These are phyloP conservation scores for Thalassaphorura encarpata DNA, from an alignment of 1,140 invertebrate genomes.

Conservation along the genomic window DNA sequence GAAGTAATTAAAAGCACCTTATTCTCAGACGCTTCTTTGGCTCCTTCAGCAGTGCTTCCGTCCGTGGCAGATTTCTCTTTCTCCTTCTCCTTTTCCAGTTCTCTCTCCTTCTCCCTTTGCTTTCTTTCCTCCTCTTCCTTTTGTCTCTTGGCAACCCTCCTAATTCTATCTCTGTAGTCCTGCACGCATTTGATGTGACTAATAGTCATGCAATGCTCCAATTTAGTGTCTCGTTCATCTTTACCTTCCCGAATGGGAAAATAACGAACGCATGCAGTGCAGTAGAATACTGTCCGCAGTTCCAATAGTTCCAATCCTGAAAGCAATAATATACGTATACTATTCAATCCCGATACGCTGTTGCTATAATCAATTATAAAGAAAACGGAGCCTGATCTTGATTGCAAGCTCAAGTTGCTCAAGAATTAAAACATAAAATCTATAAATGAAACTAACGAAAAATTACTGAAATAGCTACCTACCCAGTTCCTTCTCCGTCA, in stretches of 20 bases:
- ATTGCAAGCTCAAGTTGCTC: background rate
- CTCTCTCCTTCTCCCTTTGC: slow-evolving; percentile 1
- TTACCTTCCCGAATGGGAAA: slow-evolving; percentile 24
- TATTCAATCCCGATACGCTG: too few species aligned
- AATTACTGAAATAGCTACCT: too few species aligned
- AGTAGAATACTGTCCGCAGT: slow-evolving; percentile 22
- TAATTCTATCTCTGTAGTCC: slow-evolving; percentile 17
- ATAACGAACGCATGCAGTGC: slow-evolving; percentile 28
- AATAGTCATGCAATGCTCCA: slow-evolving; percentile 25
- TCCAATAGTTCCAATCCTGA: slow-evolving; percentile 25
- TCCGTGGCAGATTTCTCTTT: background rate
- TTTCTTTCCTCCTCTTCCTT: slow-evolving; percentile 2
- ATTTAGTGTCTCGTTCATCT: slow-evolving; percentile 19
- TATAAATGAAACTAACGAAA: too few species aligned
- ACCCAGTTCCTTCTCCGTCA: slow-evolving; percentile 28
- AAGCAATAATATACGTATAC: background rate
- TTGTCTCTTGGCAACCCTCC: slow-evolving; percentile 9
- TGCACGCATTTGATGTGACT: slow-evolving; percentile 28
- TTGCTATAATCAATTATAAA: too few species aligned
- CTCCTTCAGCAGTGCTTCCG: background rate
- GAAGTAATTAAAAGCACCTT: too few species aligned
- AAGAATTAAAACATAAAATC: slow-evolving; percentile 5
- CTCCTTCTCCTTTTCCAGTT: background rate
- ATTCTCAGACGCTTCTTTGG: too few species aligned
- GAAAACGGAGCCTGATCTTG: background rate